Percentiles rank a stretch among this genome's conserved stretches.
phyloP scores from a whole-genome alignment of 2,888 invertebrate genomes.

The Alcis repandata region DNA sequence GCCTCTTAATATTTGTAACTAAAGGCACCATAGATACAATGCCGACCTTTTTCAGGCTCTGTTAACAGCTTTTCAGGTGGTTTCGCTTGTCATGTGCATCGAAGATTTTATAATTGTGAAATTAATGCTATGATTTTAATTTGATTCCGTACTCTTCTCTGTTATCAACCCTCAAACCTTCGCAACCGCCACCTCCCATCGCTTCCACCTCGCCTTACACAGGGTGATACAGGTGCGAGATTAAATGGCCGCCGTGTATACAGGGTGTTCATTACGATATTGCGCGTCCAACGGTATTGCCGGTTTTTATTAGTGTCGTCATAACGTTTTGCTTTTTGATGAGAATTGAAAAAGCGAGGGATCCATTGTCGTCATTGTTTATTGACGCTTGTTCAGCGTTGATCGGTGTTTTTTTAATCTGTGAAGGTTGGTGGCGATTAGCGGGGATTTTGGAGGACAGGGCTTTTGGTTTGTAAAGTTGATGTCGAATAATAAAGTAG shows the following conservation, averaged over 20 bases:
- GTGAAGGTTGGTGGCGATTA: conserved; percentile 32
- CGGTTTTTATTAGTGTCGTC: conserved; percentile 82
- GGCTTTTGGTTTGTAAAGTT: conserved; percentile 1
- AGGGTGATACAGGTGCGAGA: conserved; percentile 85
- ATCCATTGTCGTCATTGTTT: conserved; percentile 69
- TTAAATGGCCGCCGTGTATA: conserved; percentile 84
- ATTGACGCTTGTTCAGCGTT: conserved; percentile 48
- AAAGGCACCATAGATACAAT: no score
- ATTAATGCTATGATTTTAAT: no score
- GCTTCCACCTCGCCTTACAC: conserved; percentile 57
- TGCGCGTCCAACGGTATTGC: conserved; percentile 81
- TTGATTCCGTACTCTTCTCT: no score
- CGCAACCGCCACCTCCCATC: conserved; percentile 46
- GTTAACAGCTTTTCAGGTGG: no score
- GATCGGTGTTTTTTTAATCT: conserved; percentile 37
- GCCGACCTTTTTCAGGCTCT: no score
- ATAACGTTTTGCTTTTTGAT: conserved; percentile 83
- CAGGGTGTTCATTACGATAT: conserved; percentile 86
- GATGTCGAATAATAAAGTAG: not conserved
- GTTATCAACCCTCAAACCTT: not conserved
- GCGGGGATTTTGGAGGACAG: conserved; percentile 3
- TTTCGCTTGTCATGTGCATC: no score
- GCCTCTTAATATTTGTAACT: no score
- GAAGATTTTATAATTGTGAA: no score
- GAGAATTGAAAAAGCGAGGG: conserved; percentile 83